Percentiles rank a stretch among this genome's conserved stretches.
phyloP scores from a whole-genome alignment of 2,797 vertebrate genomes.

The Sebastes flavidus region DNA sequence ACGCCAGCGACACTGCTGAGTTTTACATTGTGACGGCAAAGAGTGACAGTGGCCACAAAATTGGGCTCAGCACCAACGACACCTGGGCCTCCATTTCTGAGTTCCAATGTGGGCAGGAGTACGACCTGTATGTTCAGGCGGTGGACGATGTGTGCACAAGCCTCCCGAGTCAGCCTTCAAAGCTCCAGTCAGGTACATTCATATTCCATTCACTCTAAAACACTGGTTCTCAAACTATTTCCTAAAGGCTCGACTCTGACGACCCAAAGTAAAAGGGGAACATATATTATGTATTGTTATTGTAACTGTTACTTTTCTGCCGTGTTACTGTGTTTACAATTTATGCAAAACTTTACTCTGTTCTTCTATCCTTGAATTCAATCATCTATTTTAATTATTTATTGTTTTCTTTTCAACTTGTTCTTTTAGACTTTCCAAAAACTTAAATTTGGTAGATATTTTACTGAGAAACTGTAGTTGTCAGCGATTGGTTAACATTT shows the following conservation, averaged over 20 bases:
- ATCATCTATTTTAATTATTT: background rate
- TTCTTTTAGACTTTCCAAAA: background rate
- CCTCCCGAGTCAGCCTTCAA: conserved; percentile 46
- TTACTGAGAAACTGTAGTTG: background rate
- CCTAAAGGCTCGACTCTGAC: background rate
- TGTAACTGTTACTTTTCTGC: too few relatives aligned
- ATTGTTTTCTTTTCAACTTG: background rate
- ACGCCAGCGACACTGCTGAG: conserved; percentile 61
- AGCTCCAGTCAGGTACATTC: conserved; percentile 74
- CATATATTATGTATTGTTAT: background rate
- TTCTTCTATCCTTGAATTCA: background rate
- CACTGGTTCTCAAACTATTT: background rate
- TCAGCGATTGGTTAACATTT: background rate
- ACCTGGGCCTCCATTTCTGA: conserved; percentile 74
- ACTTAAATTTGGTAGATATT: background rate
- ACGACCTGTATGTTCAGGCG: conserved; percentile 78
- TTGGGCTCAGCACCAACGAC: conserved; percentile 71
- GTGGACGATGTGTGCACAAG: conserved; percentile 76
- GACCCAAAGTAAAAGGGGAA: background rate
- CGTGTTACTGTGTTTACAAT: too few relatives aligned
- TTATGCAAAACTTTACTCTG: background rate
- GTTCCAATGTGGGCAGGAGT: conserved; percentile 79
- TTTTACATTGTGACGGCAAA: conserved; percentile 76
- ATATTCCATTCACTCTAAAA: background rate
- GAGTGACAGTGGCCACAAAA: conserved; percentile 52